Conservation (phyloP, 1,140 invertebrate genomes). For the Ips nitidus region DNA sequence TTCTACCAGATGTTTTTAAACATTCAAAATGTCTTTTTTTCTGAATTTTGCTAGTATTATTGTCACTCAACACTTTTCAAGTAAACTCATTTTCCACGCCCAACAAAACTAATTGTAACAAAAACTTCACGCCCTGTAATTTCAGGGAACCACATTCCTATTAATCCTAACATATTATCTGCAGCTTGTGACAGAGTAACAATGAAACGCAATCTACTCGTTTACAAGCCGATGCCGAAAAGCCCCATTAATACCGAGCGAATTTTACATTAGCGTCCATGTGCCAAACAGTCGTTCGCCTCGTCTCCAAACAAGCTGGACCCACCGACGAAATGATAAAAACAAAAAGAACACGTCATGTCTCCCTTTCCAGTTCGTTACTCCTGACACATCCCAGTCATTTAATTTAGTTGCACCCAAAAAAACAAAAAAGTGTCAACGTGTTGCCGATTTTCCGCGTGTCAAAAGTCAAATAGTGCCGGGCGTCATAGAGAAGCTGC, state of each 20-base stretch:
- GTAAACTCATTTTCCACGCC: no score
- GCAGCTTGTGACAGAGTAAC: no score
- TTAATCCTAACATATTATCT: no score
- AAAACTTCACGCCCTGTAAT: no score
- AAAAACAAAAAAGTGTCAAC: conserved; percentile 15
- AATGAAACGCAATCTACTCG: no score
- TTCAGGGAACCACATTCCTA: no score
- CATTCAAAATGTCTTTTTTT: no score
- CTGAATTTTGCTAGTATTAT: no score
- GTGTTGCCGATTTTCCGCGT: conserved; percentile 27
- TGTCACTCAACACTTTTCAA: no score
- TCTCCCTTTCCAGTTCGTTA: conserved; percentile 26
- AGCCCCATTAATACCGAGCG: not conserved
- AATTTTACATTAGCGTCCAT: not conserved
- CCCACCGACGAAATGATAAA: conserved; percentile 4
- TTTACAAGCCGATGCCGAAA: not conserved
- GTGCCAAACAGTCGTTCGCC: not conserved
- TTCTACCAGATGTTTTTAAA: no score
- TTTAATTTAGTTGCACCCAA: conserved; percentile 20
- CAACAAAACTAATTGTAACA: no score
- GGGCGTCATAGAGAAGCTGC: conserved; percentile 17
- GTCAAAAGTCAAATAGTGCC: conserved; percentile 30
- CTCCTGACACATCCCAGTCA: conserved; percentile 6
- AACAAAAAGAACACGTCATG: conserved; percentile 12
- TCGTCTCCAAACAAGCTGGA: not conserved